Evolutionary conservation across 1,140 invertebrate genomes (phyloP), one percentile per base, ranked within the genome.

Genomic region (Ceratina australensis): DNA sequence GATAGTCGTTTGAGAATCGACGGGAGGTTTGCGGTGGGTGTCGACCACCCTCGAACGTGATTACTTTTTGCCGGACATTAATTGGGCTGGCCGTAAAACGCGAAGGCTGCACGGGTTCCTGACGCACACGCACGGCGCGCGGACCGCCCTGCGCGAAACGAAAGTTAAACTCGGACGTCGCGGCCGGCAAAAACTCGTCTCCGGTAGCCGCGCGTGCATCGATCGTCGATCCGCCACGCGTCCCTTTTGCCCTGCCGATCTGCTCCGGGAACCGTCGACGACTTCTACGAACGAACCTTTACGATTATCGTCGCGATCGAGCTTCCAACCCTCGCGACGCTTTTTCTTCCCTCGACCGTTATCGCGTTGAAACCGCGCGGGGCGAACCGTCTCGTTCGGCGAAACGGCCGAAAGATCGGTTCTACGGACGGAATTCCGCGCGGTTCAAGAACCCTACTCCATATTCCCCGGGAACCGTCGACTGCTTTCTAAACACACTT

Each of bases 401-500:
- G 50, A 54, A 7, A 10, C 65, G 20, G 16, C 16, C 20, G 28
- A 47, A 42, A 22, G 2, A 0, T 13, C 22, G 15, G 20, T 8
- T n/a, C 12, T 0, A 33, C 2, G n/a, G n/a, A 42, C 3, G 33
- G n/a, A 72, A 61, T 61, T 7, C 1, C 20, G 28, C 3, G 4
- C 18, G 22, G 24, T 56, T 57, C 33, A 24, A 60, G 47, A 47
- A 22, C 33, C 22, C 68, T 63, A 52, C 18, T 22, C 60, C 20
- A 50, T 64, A 85, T 80, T 81, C 82, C 82, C 81, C 83, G 61
- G 64, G 59, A 73, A 56, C 61, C 67, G 22, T 77, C 81, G 63
- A 26, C 67, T 88, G 85, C 91, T 92, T 89, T 92, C 91, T 92
- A 92, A 92, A 92, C 89, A 92, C 90, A 92, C 91, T 92, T 92